Base-by-base conservation (phyloP, 1,140 invertebrate genomes). In the Apis cerana region DNA sequence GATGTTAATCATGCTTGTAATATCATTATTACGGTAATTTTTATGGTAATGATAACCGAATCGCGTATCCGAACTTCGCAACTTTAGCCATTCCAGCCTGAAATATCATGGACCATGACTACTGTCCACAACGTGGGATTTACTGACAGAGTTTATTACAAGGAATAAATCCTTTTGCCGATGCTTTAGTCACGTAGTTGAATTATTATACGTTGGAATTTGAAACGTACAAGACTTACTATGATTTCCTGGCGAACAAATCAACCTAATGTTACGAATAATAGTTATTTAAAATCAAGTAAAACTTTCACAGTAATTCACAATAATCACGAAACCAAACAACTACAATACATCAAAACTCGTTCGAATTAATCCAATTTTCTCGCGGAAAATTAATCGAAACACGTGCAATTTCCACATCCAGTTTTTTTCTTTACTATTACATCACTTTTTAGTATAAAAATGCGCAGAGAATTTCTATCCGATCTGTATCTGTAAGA, bases 51-150 rank as follows among this genome's bases (percentile, higher is more conserved):
- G 54, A 27, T 21, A 54, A 13, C 21, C 48, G 21, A 48, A n/a
- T 59, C 27, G 54, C 13, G 15, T 27, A 23, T 19, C 43, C 11
- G 23, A 10, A 27, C 50, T 56, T 71, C 5, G 48, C 21, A 59
- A 48, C 33, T 74, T 61, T 7, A 48, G n/a, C 33, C 71, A 74
- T 74, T 61, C 56, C 11, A 23, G 21, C 2, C 56, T 74, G 71
- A 61, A 59, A 59, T 74, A 74, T 74, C 33, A 27, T 59, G 56
- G 33, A 59, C 71, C 27, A 74, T 43, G 71, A 74, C 56, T 74
- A 59, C 71, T 61, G 56, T 48, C 56, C 71, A 74, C 71, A 59
- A 23, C 71, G 21, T 74, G 21, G 56, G 21, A 59, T 61, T 74
- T 61, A 23, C 56, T 17, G 33, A 61, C 33, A 48, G 33, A 48